phyloP scores from a whole-genome alignment of 1,140 invertebrate genomes.

The Meteorus sp. region DNA sequence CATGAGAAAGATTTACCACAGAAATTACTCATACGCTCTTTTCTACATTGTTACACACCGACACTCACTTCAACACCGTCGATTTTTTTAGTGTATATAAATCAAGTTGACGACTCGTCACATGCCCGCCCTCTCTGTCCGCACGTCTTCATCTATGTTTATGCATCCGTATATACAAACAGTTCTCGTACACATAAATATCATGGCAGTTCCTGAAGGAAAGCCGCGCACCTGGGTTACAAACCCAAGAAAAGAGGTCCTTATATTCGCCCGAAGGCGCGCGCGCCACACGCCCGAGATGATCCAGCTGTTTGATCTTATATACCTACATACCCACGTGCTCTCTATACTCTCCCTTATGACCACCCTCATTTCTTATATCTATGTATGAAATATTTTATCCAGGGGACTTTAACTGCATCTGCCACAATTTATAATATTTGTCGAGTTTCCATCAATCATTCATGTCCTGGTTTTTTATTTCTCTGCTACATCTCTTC shows the following conservation, averaged over 20 bases:
- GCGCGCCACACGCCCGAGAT: conserved; percentile 52
- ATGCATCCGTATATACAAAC: too few species aligned
- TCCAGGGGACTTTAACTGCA: conserved; percentile 23
- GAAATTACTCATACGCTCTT: too few species aligned
- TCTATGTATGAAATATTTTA: conserved; percentile 3
- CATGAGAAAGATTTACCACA: too few species aligned
- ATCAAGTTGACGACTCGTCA: too few species aligned
- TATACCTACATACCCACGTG: too few species aligned
- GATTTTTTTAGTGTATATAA: too few species aligned
- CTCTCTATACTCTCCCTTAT: conserved; percentile 23
- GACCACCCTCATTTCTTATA: background rate
- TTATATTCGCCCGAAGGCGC: conserved; percentile 41
- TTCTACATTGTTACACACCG: too few species aligned
- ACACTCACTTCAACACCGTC: too few species aligned
- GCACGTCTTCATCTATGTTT: too few species aligned
- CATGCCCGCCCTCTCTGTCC: too few species aligned
- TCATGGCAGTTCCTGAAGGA: conserved; percentile 5
- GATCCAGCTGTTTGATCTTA: conserved; percentile 59
- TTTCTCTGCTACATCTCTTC: too few species aligned
- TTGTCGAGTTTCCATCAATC: conserved; percentile 20
- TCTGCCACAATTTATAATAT: conserved; percentile 21
- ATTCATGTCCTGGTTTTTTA: too few species aligned
- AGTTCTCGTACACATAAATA: background rate
- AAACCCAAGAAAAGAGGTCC: conserved; percentile 51
- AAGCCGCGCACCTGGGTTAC: conserved; percentile 35